A percentile compares a stretch with the other conserved stretches of the same genome.
Conservation (phyloP, 2,888 invertebrate genomes). For the Tolmerus cingulatus region DNA sequence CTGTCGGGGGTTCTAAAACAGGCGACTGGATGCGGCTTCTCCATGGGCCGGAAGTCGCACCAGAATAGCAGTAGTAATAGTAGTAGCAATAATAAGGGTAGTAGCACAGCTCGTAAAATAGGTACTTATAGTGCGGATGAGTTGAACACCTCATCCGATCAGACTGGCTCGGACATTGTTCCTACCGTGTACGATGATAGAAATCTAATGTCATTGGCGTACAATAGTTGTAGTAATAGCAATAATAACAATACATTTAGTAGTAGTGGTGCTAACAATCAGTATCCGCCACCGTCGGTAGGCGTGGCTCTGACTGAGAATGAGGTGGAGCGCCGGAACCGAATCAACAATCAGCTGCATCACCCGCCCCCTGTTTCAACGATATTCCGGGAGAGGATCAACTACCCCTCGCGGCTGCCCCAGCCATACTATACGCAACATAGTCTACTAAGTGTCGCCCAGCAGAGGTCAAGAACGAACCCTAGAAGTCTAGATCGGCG, state of each 20-base stretch:
- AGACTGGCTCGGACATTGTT: slow-evolving; percentile 47
- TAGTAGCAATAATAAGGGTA: slow-evolving; percentile 46
- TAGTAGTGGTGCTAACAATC: background rate
- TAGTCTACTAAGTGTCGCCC: slow-evolving; percentile 51
- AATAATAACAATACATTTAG: slow-evolving; percentile 46
- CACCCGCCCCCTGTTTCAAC: slow-evolving; percentile 56
- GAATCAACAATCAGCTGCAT: slow-evolving; percentile 60
- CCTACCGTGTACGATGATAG: slow-evolving; percentile 47
- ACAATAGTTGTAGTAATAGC: slow-evolving; percentile 51
- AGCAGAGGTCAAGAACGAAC: slow-evolving; percentile 58
- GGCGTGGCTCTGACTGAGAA: slow-evolving; percentile 52
- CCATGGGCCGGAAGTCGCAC: slow-evolving; percentile 20
- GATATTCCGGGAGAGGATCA: slow-evolving; percentile 58
- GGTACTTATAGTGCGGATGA: slow-evolving; percentile 50
- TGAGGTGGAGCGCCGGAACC: slow-evolving; percentile 61
- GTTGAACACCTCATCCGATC: slow-evolving; percentile 50
- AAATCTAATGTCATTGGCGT: slow-evolving; percentile 48
- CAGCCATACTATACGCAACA: slow-evolving; percentile 56
- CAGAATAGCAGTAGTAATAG: slow-evolving; percentile 46
- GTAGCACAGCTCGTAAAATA: slow-evolving; percentile 44
- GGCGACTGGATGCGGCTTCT: slow-evolving; percentile 51
- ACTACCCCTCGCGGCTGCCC: slow-evolving; percentile 56
- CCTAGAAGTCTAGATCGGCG: slow-evolving; percentile 60
- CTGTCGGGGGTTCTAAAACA: slow-evolving; percentile 53
- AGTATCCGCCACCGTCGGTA: slow-evolving; percentile 19